Evolutionary conservation across 2,888 invertebrate species (phyloP).

Genomic region (Drosophila niveifrons): DNA sequence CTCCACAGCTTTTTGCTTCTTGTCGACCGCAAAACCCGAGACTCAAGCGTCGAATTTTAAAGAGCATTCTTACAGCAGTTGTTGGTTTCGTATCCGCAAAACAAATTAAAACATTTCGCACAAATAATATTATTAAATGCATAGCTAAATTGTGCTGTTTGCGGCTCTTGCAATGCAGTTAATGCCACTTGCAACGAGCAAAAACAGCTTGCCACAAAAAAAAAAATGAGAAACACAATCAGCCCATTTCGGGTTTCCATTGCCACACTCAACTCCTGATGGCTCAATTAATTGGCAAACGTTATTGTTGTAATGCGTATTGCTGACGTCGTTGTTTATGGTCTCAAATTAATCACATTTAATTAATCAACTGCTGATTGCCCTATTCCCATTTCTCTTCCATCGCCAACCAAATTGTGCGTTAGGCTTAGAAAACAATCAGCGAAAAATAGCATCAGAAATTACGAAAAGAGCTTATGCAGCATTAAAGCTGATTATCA

Average conservation of each 20-base stretch:
- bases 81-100: constrained; percentile 29
- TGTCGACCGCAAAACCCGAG: constrained; percentile 43
- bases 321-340: constrained; percentile 6
- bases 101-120: constrained; percentile 49
- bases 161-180: constrained; percentile 36
- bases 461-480: constrained; percentile 40
- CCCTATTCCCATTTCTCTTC: not conserved
- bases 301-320: not conserved
- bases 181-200: constrained; percentile 27
- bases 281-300: constrained; percentile 26
- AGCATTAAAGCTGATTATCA: constrained; percentile 42
- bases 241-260: constrained; percentile 22
- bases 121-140: constrained; percentile 32
- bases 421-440: constrained; percentile 17
- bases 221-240: constrained; percentile 26
- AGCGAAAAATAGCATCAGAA: constrained; percentile 11
- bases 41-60: constrained; percentile 4
- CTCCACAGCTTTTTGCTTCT: constrained; percentile 15
- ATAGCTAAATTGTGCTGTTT: constrained; percentile 17
- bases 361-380: constrained; percentile 36
- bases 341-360: constrained; percentile 55
- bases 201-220: constrained; percentile 32
- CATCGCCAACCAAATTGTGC: not conserved
- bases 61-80: not conserved
- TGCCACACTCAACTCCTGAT: constrained; percentile 9